Conservation (phyloP, 2,888 invertebrate species). For the Meteorus colon region DNA sequence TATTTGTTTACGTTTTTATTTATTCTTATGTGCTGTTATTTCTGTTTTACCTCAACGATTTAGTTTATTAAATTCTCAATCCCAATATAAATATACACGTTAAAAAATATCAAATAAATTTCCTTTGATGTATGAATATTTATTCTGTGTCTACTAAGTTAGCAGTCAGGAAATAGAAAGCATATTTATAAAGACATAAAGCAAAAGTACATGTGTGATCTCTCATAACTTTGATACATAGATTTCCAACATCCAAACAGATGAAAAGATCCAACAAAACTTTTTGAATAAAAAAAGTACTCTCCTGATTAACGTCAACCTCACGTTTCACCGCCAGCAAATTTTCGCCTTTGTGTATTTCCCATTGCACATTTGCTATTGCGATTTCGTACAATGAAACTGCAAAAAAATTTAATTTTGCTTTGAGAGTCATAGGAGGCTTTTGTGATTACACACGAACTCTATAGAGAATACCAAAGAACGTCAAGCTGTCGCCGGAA, state of each 20-base stretch:
- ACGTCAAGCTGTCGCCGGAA: neutral
- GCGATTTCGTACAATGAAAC: slow-evolving; percentile 40
- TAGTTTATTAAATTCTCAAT: too few species aligned
- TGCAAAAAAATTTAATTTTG: slow-evolving; percentile 56
- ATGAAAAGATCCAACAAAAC: slow-evolving; percentile 1
- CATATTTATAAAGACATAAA: neutral
- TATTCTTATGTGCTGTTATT: neutral
- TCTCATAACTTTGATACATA: neutral
- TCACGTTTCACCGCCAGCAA: slow-evolving; percentile 48
- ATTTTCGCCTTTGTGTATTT: slow-evolving; percentile 51
- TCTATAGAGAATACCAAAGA: neutral
- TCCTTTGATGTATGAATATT: slow-evolving; percentile 3
- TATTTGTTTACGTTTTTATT: neutral
- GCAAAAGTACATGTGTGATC: neutral
- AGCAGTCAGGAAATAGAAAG: neutral
- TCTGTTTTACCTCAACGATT: neutral
- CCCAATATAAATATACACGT: too few species aligned
- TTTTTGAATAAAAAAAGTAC: slow-evolving; percentile 35
- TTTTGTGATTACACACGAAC: neutral
- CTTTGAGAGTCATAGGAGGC: slow-evolving; percentile 33
- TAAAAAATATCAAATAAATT: too few species aligned
- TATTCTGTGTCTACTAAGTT: slow-evolving; percentile 8
- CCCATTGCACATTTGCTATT: slow-evolving; percentile 32
- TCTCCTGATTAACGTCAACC: slow-evolving; percentile 41
- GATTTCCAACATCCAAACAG: neutral